These are phyloP conservation scores for Athripsodes cinereus DNA, from an alignment of 2,888 invertebrate species.

Conservation along the genomic window DNA sequence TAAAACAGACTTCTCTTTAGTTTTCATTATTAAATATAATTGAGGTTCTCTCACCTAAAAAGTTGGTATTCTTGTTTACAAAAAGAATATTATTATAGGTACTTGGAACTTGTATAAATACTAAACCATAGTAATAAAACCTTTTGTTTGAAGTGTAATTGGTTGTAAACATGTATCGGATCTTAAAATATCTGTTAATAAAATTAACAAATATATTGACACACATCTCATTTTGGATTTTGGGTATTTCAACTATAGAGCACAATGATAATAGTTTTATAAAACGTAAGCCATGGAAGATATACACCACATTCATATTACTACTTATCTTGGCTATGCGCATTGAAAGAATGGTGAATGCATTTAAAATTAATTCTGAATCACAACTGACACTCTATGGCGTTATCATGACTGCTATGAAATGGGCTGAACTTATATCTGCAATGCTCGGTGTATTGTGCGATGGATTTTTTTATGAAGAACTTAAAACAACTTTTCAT, in stretches of 20 bases:
- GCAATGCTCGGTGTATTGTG: not conserved
- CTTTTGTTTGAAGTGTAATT: no score
- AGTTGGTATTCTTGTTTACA: no score
- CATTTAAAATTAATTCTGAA: not conserved
- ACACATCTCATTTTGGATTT: slow-evolving; percentile 4
- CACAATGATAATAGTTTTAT: not conserved
- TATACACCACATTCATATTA: slow-evolving; percentile 3
- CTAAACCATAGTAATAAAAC: no score
- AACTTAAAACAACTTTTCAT: slow-evolving; percentile 7
- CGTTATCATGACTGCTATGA: not conserved
- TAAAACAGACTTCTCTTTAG: no score
- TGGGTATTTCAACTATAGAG: slow-evolving; percentile 8
- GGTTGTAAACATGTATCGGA: no score
- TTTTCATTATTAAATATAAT: no score
- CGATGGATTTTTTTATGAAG: not conserved
- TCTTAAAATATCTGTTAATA: not conserved
- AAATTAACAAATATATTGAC: not conserved
- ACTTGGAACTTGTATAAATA: no score
- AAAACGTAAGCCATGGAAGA: not conserved
- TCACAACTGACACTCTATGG: not conserved
- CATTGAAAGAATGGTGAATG: not conserved
- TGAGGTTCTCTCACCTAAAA: no score
- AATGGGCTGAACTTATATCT: slow-evolving; percentile 5
- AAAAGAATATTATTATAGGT: no score
- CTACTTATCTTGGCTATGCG: not conserved